Evolutionary conservation across 2,797 vertebrate species (phyloP).

Genomic region (Muscicapa striata): DNA sequence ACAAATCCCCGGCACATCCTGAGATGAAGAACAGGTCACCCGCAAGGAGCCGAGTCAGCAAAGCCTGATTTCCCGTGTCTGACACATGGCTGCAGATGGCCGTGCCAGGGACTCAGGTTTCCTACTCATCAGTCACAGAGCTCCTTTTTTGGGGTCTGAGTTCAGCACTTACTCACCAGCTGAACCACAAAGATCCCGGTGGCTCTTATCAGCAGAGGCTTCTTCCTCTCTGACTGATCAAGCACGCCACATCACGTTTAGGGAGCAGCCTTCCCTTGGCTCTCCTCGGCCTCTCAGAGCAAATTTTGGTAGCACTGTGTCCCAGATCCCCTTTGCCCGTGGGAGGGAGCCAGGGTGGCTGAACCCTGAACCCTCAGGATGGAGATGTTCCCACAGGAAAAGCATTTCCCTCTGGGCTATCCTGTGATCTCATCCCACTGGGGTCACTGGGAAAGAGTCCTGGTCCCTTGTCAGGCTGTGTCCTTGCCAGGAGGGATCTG

Average conservation of each 20-base stretch:
- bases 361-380: neutral
- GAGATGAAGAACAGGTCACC: neutral
- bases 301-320: neutral
- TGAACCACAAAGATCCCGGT: neutral
- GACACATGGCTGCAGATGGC: conserved; percentile 8
- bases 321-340: neutral
- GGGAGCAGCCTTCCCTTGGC: neutral
- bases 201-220: neutral
- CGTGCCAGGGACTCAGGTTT: neutral
- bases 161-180: conserved; percentile 7
- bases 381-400: neutral
- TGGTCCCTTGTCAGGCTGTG: fast-evolving
- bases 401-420: neutral
- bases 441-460: neutral
- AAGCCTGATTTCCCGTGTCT: conserved; percentile 7
- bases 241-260: fast-evolving
- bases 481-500: neutral
- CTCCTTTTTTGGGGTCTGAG: neutral
- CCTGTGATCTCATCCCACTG: neutral
- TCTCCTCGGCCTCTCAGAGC: neutral
- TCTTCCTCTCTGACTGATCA: neutral
- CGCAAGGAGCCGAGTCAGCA: neutral
- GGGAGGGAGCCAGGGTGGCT: neutral
- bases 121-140: neutral
- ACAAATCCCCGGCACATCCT: neutral